These are phyloP conservation scores for Ctenochaetus hawaiiensis DNA, from an alignment of 2,797 vertebrate species.

Conservation along the genomic window DNA sequence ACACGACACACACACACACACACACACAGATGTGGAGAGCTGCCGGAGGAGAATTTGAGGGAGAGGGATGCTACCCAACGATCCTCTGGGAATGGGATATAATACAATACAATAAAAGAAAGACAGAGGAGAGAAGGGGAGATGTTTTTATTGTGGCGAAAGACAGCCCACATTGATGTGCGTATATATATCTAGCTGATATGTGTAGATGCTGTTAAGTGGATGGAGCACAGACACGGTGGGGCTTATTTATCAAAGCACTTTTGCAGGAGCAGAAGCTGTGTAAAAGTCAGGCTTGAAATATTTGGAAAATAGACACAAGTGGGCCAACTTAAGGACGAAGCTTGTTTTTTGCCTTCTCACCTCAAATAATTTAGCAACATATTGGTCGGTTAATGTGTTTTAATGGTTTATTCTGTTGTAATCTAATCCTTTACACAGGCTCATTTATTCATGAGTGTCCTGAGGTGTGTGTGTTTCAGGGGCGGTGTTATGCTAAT, in stretches of 20 bases:
- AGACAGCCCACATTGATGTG: conserved; percentile 53
- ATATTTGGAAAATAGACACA: neutral
- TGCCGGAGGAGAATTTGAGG: conserved; percentile 46
- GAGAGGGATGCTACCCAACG: conserved; percentile 47
- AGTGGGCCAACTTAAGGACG: neutral
- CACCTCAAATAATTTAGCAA: conserved; percentile 25
- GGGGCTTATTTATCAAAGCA: conserved; percentile 30
- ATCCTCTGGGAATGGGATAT: conserved; percentile 74
- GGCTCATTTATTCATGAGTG: conserved; percentile 47
- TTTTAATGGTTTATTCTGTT: conserved; percentile 24
- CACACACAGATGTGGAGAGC: conserved; percentile 38
- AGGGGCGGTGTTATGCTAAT: conserved; percentile 52
- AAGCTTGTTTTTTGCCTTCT: neutral
- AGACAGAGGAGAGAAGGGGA: conserved; percentile 60
- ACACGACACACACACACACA: conserved; percentile 50
- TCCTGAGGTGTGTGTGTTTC: conserved; percentile 37
- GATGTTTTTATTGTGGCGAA: conserved; percentile 65
- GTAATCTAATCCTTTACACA: conserved; percentile 13
- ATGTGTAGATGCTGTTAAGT: conserved; percentile 49
- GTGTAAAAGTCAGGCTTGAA: neutral
- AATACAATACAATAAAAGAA: conserved; percentile 76
- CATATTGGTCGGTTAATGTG: conserved; percentile 18
- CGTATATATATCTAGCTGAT: conserved; percentile 42
- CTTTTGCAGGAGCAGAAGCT: conserved; percentile 18
- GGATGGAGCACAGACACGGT: conserved; percentile 30